Evolutionary conservation across 2,888 invertebrate genomes (phyloP), one percentile per base, ranked within the genome.

Genomic region (Chorisops tibialis): DNA sequence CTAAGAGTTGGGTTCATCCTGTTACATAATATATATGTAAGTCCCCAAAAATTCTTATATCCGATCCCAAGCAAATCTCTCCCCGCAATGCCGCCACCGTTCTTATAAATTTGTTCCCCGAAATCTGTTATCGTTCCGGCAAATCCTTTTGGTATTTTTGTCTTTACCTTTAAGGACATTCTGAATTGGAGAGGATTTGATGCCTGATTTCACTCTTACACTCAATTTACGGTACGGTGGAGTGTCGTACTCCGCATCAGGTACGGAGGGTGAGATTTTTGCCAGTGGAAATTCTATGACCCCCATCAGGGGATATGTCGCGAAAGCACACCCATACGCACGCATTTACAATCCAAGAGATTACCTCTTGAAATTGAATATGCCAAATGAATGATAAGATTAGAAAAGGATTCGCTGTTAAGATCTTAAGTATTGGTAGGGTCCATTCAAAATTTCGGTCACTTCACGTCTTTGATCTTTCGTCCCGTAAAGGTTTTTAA

Each of bases 131-230:
- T 59, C 59, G 59, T 62, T 61, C 43, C 47, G 48, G 50, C 38
- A 64, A 64, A 64, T 64, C 64, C 64, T 64, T 64, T 62, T 41
- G 58, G 64, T 59, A 64, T 62, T 61, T 64, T 64, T 64, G 64
- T 64, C 59, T 64, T 59, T 64, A 62, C 52, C 59, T 59, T 59
- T 59, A 61, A 59, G 58, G 61, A 62, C 61, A 62, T 49, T 61
- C 54, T 48, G 60, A 60, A 50, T 60, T 60, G 60, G 50, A 35
- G 50, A 50, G 60, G 60, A 60, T 60, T 60, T 50, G 39, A 60
- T 60, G 60, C 49, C 50, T 60, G 60, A 60, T 60, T 60, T 60
- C 50, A 60, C 60, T 30, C 30, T 60, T 50, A 60, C 60, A 60
- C 60, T 41, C 49, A 48, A 60, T 60, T 60, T 60, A 59, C 39